These are phyloP conservation scores for Martes martes DNA, from an alignment of 2,113 vertebrate species.

Conservation along the genomic window DNA sequence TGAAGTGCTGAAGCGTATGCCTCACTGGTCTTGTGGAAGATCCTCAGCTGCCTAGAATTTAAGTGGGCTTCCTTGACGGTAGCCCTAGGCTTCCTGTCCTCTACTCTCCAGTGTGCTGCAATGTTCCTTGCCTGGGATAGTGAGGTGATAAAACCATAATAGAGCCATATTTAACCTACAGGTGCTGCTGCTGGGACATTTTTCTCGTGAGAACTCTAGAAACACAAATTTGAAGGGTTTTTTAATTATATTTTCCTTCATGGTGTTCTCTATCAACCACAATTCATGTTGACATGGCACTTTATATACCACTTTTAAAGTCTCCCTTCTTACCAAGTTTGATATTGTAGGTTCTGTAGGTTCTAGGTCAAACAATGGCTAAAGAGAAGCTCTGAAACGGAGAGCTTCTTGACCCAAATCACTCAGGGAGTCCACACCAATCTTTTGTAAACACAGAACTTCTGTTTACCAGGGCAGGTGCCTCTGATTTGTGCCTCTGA, in stretches of 20 bases:
- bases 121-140: neutral
- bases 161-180: neutral
- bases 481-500: neutral
- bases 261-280: neutral
- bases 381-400: neutral
- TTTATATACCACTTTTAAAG: neutral
- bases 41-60: neutral
- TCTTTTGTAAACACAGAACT: neutral
- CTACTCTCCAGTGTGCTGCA: neutral
- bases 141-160: neutral
- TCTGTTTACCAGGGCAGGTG: neutral
- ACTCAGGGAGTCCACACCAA: neutral
- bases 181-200: neutral
- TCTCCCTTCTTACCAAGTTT: neutral
- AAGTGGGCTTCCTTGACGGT: neutral
- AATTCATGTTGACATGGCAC: neutral
- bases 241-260: neutral
- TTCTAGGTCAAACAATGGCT: neutral
- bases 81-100: neutral
- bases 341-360: neutral
- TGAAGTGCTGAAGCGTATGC: neutral
- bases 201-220: neutral
- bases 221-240: neutral
- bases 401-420: neutral
- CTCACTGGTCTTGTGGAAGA: neutral